Base-by-base conservation (phyloP, 1,140 invertebrate genomes). In the Lanistes nyassanus region DNA sequence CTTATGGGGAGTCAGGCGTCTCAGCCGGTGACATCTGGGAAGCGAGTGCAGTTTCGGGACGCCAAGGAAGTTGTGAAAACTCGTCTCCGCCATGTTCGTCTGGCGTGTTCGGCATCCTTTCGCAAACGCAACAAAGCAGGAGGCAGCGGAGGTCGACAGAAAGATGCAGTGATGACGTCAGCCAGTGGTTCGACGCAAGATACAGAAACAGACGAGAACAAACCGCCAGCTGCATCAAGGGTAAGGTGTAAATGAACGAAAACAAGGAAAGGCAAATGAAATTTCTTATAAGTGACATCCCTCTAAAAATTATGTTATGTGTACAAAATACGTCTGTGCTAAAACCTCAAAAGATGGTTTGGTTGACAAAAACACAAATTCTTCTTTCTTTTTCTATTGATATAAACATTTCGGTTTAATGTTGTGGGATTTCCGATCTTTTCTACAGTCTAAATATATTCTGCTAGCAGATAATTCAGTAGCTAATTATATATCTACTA, bases 151-250 rank as follows among this genome's bases (percentile, higher is more conserved):
- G 19, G 39, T 29, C 31, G 53, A 51, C 31, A 51, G 6, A 70
- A 37, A 16, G 31, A 42, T 26, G 11, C 21, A 2, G 51, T 37
- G 68, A 9, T 7, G 53, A 29, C 7, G 53, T 2, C 37, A 37
- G 1, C 39, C 1, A 3, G 51, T 19, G 31, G 9, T 47, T 9
- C 42, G 9, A 6, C 42, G 42, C 42, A 19, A 6, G 36, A 58
- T n/a, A 55, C 34, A 5, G 29, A 11, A 0, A 37, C 4, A 42
- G 56, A 72, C n/a, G 53, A 62, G 70, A 60, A 72, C 37, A 37
- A 55, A 2, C 53, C 70, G 29, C 70, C 70, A 23, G 4, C 70
- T 39, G 70, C 39, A 21, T 72, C 70, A n/a, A 36, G 56, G 70
- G 70, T 72, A 55, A 72, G 70, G 29, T 13, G 26, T 3, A 16